Evolutionary conservation across 2,888 invertebrate species (phyloP), one percentile per base, ranked within the genome.

Genomic region (Limnephilus lunatus): DNA sequence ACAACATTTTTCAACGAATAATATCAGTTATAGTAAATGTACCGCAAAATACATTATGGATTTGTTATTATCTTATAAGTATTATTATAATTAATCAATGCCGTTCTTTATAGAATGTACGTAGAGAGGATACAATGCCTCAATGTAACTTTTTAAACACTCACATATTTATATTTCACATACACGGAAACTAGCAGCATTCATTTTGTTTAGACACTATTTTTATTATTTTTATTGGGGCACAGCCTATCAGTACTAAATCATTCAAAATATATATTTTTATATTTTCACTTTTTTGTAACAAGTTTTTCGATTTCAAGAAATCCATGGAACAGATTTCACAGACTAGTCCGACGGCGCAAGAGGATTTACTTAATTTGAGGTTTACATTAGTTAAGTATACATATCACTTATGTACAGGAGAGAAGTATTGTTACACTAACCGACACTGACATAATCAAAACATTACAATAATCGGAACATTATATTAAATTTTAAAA

Each of bases 391-490:
- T 30, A 53, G 86, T 48, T 87, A 31, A 53, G 87, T 53, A 87
- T 87, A 87, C 87, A 87, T 87, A 87, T 87, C 87, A 87, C 87
- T 31, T 87, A 87, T 87, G 87, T 87, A 87, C 87, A 87, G n/a
- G 85, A 35, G 35, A 68, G 9, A 68, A 68, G 68, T 68, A 68
- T 68, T 68, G 25, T 68, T 68, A 68, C 68, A 68, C 68, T 68
- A 9, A 68, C 25, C 68, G 68, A n/a, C 25, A 25, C 25, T 5
- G 68, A 19, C 68, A n/a, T 25, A 68, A 68, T 53, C 19, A 53
- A 53, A 19, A 53, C 4, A 53, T 53, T 15, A 48, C 14, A 11
- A 48, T 48, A 48, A 48, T 48, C 48, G 48, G 14, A 48, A 48
- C 48, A 15, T 15, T 48, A 3, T 15, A 48, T 15, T 19, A 53